Base-by-base conservation (phyloP, 2,888 invertebrate genomes). In the Drosophila silvestris region DNA sequence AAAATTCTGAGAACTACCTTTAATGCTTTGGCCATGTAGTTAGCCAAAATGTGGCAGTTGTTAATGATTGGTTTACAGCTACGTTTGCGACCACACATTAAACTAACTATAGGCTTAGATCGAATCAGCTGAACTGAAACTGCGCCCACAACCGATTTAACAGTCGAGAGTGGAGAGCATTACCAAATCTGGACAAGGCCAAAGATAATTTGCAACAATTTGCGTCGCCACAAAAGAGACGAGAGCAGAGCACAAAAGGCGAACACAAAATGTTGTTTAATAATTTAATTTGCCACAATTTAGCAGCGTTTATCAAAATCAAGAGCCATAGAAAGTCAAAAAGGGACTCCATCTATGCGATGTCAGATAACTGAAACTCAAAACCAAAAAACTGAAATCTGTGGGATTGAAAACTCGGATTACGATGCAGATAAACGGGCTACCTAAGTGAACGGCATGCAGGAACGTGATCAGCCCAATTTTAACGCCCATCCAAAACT, bases 261-360 rank as follows among this genome's bases (percentile, higher is more conserved):
- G 53, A 80, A 74, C 73, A 66, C 68, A 83, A 87, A 87, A 89
- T 91, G 91, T 89, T 79, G 76, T 82, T 90, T 92, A 92, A 92
- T 92, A 92, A 92, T 92, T 92, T 92, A 92, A 92, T 92, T 92
- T 92, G 92, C 92, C 86, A 85, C 92, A 92, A 92, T 92, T 92
- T 92, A 91, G 91, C 91, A 92, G 72, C 92, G 92, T 92, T 92
- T 92, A 92, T 92, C 91, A 91, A 83, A 90, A 81, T 73, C 77
- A 78, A 69, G 61, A 62, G 58, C 39, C 62, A 67, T 69, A 50
- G 62, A 60, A 66, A 56, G 44, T 35, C 33, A 28, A 22, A 16
- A 53, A 26, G 26, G 52, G 35, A 57, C n/a, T 37, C 30, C 44
- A 74, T 53, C 50, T 74, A 76, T 75, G 56, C 58, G 78, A 79